These are phyloP conservation scores for Stratiolaelaps scimitus DNA, from an alignment of 1,140 invertebrate species.

Conservation along the genomic window DNA sequence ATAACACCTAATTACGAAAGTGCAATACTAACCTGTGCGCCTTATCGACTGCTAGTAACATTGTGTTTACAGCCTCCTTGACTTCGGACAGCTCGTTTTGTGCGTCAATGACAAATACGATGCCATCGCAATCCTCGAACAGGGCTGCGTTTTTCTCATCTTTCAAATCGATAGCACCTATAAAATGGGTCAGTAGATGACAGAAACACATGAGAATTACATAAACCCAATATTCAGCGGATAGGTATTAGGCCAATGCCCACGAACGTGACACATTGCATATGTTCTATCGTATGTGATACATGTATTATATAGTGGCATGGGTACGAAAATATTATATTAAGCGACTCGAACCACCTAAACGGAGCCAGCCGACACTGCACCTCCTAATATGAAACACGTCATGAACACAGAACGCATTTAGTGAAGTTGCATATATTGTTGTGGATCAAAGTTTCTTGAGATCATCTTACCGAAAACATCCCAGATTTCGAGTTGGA, in stretches of 20 bases:
- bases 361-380: too few species aligned
- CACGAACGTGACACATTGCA: slow-evolving; percentile 71
- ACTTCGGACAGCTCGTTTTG: slow-evolving; percentile 27
- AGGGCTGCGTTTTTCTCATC: slow-evolving; percentile 31
- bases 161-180: slow-evolving; percentile 18
- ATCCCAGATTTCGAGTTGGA: slow-evolving; percentile 99
- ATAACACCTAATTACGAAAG: slow-evolving; percentile 28
- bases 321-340: neutral
- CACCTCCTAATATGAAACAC: too few species aligned
- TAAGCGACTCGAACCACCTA: neutral
- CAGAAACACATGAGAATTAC: neutral
- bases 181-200: neutral
- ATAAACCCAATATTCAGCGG: neutral
- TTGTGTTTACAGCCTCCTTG: slow-evolving; percentile 18
- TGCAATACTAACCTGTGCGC: slow-evolving; percentile 51
- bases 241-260: neutral
- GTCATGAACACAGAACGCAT: too few species aligned
- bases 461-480: slow-evolving; percentile 98
- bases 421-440: slow-evolving; percentile 48
- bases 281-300: neutral
- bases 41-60: slow-evolving; percentile 17
- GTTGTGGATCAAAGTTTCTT: slow-evolving; percentile 85
- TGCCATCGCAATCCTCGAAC: slow-evolving; percentile 56
- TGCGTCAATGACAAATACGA: slow-evolving; percentile 98
- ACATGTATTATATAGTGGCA: neutral